Percentiles rank a stretch among this genome's conserved stretches.
Evolutionary conservation across 1,140 invertebrate genomes (phyloP).

Genomic region (Cylas formicarius): DNA sequence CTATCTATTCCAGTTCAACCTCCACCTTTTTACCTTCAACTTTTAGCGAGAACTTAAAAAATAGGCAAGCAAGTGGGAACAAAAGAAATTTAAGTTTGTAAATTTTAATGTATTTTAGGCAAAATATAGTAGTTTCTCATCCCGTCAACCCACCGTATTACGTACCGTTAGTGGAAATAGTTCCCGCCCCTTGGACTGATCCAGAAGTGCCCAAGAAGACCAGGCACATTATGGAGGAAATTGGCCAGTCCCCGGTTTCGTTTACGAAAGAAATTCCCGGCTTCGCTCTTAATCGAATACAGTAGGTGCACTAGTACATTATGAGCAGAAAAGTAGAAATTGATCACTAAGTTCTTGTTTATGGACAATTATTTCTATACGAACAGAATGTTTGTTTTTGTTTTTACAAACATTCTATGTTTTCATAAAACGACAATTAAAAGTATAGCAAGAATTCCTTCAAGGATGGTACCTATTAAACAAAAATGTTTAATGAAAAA

Average conservation of each 20-base stretch:
- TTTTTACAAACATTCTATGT: too few relatives aligned
- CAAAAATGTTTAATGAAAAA: too few relatives aligned
- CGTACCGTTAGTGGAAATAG: constrained; percentile 87
- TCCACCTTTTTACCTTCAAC: constrained; percentile 82
- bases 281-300: constrained; percentile 90
- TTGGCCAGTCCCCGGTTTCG: constrained; percentile 85
- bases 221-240: constrained; percentile 72
- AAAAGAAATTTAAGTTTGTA: constrained; percentile 2
- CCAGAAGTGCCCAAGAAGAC: constrained; percentile 53
- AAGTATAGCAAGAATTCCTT: too few relatives aligned
- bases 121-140: constrained; percentile 63
- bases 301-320: constrained; percentile 50
- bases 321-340: constrained; percentile 1
- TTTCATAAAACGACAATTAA: too few relatives aligned
- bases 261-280: constrained; percentile 81
- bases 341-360: neutral
- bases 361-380: neutral
- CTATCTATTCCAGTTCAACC: constrained; percentile 83
- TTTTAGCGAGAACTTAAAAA: constrained; percentile 71
- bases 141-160: constrained; percentile 97
- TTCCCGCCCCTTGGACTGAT: constrained; percentile 86
- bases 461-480: too few relatives aligned
- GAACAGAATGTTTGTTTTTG: too few relatives aligned
- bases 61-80: constrained; percentile 46
- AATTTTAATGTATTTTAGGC: constrained; percentile 19